Base-by-base conservation (phyloP, 2,113 vertebrate species). In the Bombycilla garrulus region DNA sequence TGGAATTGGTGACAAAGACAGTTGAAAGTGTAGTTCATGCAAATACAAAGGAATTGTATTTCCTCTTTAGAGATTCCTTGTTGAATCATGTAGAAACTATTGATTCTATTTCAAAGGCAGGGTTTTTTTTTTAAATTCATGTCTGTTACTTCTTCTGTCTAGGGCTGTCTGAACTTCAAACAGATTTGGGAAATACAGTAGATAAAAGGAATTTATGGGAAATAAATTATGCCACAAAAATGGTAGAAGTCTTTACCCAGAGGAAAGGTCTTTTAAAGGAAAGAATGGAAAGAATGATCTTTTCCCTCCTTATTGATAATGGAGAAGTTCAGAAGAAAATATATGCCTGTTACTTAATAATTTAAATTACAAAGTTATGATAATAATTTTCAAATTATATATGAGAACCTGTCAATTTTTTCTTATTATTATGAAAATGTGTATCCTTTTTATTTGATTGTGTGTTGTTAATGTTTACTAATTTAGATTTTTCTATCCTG, bases 81-180 rank as follows among this genome's bases (percentile, higher is more conserved):
- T 88, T 96, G 88, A 94, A 96, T 90, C 90, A 96, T 95, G 87
- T 44, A 95, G 86, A 95, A 96, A 90, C 18, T 94, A 93, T 93
- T 96, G 92, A 95, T 93, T 97, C 88, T 74, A 95, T 96, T 94
- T 96, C 90, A 97, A 94, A 97, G 91, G 31, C 24, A 44, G 19
- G 2, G 2, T 12, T 56, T 69, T 86, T 69, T 86, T 88, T 90
- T 77, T 11, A 17, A 72, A 88, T 50, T 62, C 29, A 57, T 81
- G 50, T 17, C 71, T 65, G 84, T 95, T 86, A 94, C 64, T 94
- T 95, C 79, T 94, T 93, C 69, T 82, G 61, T 94, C 90, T 91
- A 35, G 29, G 81, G 35, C 61, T 90, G 86, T 90, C 76, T 92
- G 83, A 93, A 93, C 76, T 96, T 96, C 94, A 97, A 95, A 95